phyloP scores from a whole-genome alignment of 2,888 invertebrate species.

The Pheosia tremula region DNA sequence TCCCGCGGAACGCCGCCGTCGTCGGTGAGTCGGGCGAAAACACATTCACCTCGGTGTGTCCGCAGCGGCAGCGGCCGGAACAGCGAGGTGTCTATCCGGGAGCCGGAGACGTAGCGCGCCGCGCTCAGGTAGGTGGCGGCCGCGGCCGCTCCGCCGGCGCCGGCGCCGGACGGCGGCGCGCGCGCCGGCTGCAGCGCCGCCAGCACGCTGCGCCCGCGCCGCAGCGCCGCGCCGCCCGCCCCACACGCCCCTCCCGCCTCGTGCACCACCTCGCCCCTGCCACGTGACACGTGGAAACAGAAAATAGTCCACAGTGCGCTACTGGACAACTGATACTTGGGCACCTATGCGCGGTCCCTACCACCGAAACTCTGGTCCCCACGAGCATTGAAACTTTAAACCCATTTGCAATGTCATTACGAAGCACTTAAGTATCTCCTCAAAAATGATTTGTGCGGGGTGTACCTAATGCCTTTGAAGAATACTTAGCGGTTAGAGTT shows the following conservation, averaged over 20 bases:
- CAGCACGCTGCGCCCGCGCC: constrained; percentile 37
- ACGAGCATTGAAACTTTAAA: background rate
- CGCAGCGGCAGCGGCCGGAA: constrained; percentile 71
- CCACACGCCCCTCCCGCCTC: constrained; percentile 40
- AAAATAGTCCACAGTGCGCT: background rate
- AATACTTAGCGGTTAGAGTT: too few relatives aligned
- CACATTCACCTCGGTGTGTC: constrained; percentile 59
- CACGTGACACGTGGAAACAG: constrained; percentile 3
- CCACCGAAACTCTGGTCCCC: background rate
- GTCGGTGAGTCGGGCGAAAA: background rate
- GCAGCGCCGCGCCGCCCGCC: constrained; percentile 15
- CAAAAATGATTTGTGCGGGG: too few relatives aligned
- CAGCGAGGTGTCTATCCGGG: constrained; percentile 75
- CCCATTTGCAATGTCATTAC: background rate
- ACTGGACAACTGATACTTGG: too few relatives aligned
- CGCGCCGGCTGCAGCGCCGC: constrained; percentile 23
- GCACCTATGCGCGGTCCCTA: too few relatives aligned
- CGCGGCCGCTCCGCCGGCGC: constrained; percentile 76
- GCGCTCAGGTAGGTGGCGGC: constrained; percentile 92
- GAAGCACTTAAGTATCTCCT: too few relatives aligned
- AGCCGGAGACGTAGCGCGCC: constrained; percentile 91
- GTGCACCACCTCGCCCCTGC: constrained; percentile 69
- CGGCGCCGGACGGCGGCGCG: constrained; percentile 25
- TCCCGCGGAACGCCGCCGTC: background rate
- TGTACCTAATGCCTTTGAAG: too few relatives aligned